Evolutionary conservation across 2,113 vertebrate genomes (phyloP).

Genomic region (Scophthalmus maximus): DNA sequence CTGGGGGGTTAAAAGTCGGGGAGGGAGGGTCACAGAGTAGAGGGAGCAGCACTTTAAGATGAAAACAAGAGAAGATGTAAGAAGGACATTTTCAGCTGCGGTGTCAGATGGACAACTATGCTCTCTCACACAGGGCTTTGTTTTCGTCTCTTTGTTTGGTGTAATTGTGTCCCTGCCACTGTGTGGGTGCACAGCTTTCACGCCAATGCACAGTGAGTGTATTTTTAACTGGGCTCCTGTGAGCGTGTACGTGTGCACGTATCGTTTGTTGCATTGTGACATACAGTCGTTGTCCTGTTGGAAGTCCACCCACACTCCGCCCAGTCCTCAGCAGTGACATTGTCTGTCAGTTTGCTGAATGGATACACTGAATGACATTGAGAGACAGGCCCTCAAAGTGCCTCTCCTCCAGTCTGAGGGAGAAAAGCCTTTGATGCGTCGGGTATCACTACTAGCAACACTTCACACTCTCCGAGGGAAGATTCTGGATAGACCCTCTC

Average conservation of each 20-base stretch:
- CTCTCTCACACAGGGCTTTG: slow-evolving; percentile 40
- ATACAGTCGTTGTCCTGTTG: slow-evolving; percentile 49
- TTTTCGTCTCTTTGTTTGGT: slow-evolving; percentile 64
- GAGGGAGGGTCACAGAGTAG: slow-evolving; percentile 15
- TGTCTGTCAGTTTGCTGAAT: slow-evolving; percentile 50
- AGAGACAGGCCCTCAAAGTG: slow-evolving; percentile 53
- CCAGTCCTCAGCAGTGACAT: slow-evolving; percentile 31
- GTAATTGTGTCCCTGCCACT: slow-evolving; percentile 37
- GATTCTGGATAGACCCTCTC: slow-evolving; percentile 21
- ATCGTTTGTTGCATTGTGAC: slow-evolving; percentile 35
- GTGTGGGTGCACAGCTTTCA: slow-evolving; percentile 49
- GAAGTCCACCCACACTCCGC: slow-evolving; percentile 58
- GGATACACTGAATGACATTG: slow-evolving; percentile 45
- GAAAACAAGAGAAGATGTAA: slow-evolving; percentile 53
- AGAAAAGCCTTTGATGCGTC: slow-evolving; percentile 48
- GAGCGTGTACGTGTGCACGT: slow-evolving; percentile 24
- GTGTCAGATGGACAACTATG: slow-evolving; percentile 53
- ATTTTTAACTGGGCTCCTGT: slow-evolving; percentile 49
- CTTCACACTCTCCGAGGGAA: slow-evolving; percentile 37
- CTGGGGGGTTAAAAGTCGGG: slow-evolving; percentile 49
- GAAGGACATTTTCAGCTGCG: slow-evolving; percentile 48
- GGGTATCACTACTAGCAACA: slow-evolving; percentile 19
- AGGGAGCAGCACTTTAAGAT: slow-evolving; percentile 26
- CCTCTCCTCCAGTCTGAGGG: slow-evolving; percentile 27
- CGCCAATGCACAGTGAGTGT: slow-evolving; percentile 35